Base-by-base conservation (phyloP, 2,113 vertebrate species). In the Charina bottae region DNA sequence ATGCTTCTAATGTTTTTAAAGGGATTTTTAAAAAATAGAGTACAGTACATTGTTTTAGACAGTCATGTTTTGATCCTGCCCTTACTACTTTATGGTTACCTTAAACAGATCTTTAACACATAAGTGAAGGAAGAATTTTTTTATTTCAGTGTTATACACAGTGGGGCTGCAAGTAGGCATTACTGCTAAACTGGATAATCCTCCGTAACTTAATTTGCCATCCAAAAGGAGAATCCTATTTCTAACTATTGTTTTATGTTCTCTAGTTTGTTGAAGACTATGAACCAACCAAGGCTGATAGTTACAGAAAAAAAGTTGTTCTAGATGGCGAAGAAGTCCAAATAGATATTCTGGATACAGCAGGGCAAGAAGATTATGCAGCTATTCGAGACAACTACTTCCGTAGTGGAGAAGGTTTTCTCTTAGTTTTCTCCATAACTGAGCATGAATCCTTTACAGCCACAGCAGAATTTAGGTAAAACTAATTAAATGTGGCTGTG, bases 301-400 rank as follows among this genome's bases (percentile, higher is more conserved):
- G 99, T 96, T 99, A 99, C 97, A 98, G 99, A 94, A 99, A 99
- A 98, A 99, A 99, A 95, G 99, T 99, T 92, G 99, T 99, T 26
- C 97, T 99, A 83, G 99, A 99, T 60, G 99, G 99, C 26, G 99
- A 99, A 93, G 99, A 99, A 94, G 99, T 99, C 4, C 99, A 99
- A 97, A 99, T 99, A 83, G 99, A 99, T 92, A 99, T 99, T 89
- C 96, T 98, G 96, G 98, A 98, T 95, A 98, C 98, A 0, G 98
- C 98, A 0, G 98, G 98, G 46, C 99, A 99, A 95, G 99, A 99
- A 97, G 99, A 99, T 97, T 99, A 99, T 19, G 99, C 99, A 2
- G 99, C 99, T 93, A 99, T 99, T 95, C 97, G 99, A 24, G 99
- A 99, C 96, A 99, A 99, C 97, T 99, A 99, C 97, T 99, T 99